These are phyloP conservation scores for Erpetoichthys calabaricus DNA, from an alignment of 2,797 vertebrate species.

Conservation along the genomic window DNA sequence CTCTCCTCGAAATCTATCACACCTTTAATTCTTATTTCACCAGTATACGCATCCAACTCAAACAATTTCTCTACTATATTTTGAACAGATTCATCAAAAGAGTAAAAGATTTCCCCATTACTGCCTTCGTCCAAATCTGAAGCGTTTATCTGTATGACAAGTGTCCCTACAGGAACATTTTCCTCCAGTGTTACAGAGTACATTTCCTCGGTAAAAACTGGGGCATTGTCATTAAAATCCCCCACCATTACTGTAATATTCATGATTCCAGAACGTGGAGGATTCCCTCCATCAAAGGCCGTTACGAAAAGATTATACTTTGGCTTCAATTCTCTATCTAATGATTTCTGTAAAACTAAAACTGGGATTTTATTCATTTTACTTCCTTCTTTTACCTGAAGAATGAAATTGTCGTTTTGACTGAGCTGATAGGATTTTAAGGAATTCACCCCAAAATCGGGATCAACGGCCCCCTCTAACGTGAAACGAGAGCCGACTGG, in stretches of 20 bases:
- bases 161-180: conserved; percentile 10
- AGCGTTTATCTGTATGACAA: conserved; percentile 26
- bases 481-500: conserved; percentile 25
- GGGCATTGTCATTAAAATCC: conserved; percentile 42
- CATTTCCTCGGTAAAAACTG: conserved; percentile 24
- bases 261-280: conserved; percentile 22
- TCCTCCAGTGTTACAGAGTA: conserved; percentile 24
- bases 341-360: conserved; percentile 24
- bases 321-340: conserved; percentile 23
- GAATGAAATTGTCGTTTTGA: conserved; percentile 27
- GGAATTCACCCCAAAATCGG: conserved; percentile 26
- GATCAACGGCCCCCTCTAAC: conserved; percentile 26
- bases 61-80: conserved; percentile 14
- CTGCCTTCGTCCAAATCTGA: conserved; percentile 29
- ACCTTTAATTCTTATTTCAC: conserved; percentile 23
- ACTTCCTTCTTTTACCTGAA: conserved; percentile 25
- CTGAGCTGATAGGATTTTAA: conserved; percentile 30
- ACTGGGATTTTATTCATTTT: conserved; percentile 24
- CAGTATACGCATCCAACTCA: conserved; percentile 17
- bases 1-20: conserved; percentile 27
- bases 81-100: conserved; percentile 18
- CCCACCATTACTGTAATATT: conserved; percentile 39
- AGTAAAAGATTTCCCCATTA: conserved; percentile 26
- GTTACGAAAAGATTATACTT: conserved; percentile 20
- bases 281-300: conserved; percentile 30